Conservation (phyloP, 2,888 invertebrate species). For the Cepaea hortensis region DNA sequence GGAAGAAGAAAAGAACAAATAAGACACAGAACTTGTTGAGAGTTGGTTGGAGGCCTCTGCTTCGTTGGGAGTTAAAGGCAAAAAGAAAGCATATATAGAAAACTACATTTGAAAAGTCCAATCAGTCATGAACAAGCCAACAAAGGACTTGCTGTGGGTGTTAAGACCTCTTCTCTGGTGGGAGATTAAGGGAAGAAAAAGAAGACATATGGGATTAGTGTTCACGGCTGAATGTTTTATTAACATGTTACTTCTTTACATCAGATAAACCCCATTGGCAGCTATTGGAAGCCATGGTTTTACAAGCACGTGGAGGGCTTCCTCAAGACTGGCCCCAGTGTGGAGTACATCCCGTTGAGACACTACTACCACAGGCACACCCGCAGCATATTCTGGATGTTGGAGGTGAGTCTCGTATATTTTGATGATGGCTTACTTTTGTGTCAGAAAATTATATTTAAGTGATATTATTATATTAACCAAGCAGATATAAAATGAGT, state of each 20-base stretch:
- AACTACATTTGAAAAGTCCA: too few relatives aligned
- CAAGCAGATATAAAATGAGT: neutral
- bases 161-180: too few relatives aligned
- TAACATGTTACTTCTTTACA: conserved; percentile 21
- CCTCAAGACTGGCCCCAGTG: conserved; percentile 68
- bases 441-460: neutral
- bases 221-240: too few relatives aligned
- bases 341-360: conserved; percentile 86
- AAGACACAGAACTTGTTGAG: too few relatives aligned
- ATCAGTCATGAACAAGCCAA: too few relatives aligned
- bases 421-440: neutral
- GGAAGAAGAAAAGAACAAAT: too few relatives aligned
- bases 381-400: conserved; percentile 88
- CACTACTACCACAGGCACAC: conserved; percentile 91
- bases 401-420: conserved; percentile 80
- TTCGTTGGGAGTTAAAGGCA: too few relatives aligned
- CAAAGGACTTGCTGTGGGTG: too few relatives aligned
- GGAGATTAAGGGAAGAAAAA: too few relatives aligned
- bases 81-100: too few relatives aligned
- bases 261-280: conserved; percentile 85
- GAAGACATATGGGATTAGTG: too few relatives aligned
- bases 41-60: too few relatives aligned
- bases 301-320: conserved; percentile 85
- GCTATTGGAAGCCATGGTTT: conserved; percentile 90
- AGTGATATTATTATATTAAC: neutral